Evolutionary conservation across 1,140 invertebrate species (phyloP), one percentile per base, ranked within the genome.

Genomic region (Drosophila ogumai): DNA sequence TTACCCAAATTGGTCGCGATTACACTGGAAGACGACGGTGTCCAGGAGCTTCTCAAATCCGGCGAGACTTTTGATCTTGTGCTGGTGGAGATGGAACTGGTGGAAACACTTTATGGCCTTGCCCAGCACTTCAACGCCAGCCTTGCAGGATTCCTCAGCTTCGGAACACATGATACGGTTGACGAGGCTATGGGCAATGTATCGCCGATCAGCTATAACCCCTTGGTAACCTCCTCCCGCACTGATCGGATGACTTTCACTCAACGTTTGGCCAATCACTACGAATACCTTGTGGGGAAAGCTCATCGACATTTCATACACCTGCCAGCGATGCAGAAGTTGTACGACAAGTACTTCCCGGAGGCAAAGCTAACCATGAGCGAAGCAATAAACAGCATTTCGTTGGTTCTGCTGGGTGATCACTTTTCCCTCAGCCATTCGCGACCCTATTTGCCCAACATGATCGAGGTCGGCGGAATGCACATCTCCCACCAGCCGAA

Each of bases 401-500:
- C 93, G 13, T 74, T 95, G 66, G 73, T 95, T n/a, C 82, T 95
- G 50, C 75, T 94, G 7, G 95, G 95, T 58, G 93, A 93, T 17
- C 94, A 95, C 75, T 94, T 93, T 46, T 84, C 93, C 0, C 73
- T 95, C n/a, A 93, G 93, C 25, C 91, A 93, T 17, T 92, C 94
- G 1, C 90, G 93, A 19, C 93, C 94, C 0, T 85, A 93, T 32
- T 58, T 94, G 3, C 93, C 94, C 3, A 94, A 93, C 79, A 93
- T 95, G 34, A 92, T 95, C 25, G 94, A 95, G 68, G 90, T 95
- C 9, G 95, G 95, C 1, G 94, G 95, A 1, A 76, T 95, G 46
- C 95, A 95, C 72, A 92, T 92, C n/a, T 78, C 92, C 3, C 75
- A 84, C 13, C 79, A 73, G 9, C 57, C 86, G 4, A 81, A 92